Conservation (phyloP, 1,140 invertebrate genomes). For the Episyrphus balteatus region DNA sequence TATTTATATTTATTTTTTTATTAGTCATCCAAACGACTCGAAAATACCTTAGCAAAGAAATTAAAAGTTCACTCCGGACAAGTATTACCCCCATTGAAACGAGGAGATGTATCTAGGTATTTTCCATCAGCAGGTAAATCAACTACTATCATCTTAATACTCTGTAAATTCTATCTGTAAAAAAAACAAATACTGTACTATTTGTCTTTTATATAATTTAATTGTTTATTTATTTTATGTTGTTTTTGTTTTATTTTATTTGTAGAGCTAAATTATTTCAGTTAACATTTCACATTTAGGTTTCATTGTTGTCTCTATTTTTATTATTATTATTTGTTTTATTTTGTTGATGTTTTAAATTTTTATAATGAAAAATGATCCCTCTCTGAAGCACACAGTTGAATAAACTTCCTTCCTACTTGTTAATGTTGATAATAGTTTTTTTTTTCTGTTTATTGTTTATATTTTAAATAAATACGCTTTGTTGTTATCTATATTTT, state of each 20-base stretch:
- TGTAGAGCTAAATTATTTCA: neutral
- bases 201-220: conserved; percentile 2
- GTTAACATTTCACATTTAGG: no score
- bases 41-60: conserved; percentile 55
- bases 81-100: conserved; percentile 60
- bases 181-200: neutral
- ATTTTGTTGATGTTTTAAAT: no score
- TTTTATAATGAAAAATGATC: no score
- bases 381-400: no score
- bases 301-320: no score
- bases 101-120: conserved; percentile 64
- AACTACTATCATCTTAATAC: neutral
- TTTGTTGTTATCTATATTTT: no score
- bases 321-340: no score
- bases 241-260: neutral
- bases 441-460: no score
- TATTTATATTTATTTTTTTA: conserved; percentile 35
- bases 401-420: no score
- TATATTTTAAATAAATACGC: no score
- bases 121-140: conserved; percentile 64
- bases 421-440: no score
- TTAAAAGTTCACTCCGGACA: conserved; percentile 55
- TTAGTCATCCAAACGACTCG: conserved; percentile 47
- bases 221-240: neutral
- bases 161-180: neutral